phyloP scores from a whole-genome alignment of 2,113 vertebrate species.

The Pardalotus punctatus region DNA sequence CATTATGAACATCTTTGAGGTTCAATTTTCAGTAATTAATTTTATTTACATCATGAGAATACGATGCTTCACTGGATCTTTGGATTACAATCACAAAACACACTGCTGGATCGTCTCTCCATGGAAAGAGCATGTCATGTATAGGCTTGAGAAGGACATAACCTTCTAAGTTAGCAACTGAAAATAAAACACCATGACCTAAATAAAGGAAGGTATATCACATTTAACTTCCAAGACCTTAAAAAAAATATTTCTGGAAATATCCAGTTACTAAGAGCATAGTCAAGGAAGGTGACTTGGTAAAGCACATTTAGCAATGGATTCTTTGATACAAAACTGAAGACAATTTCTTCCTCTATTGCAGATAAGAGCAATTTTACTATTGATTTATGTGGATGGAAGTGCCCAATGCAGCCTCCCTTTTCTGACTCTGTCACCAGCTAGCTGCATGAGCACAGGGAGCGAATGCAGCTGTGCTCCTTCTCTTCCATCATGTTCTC shows the following conservation, averaged over 20 bases:
- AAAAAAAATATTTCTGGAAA: neutral
- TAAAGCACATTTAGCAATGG: neutral
- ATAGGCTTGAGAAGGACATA: neutral
- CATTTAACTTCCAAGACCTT: neutral
- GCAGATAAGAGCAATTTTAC: neutral
- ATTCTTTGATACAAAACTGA: neutral
- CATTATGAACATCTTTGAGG: neutral
- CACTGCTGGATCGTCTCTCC: neutral
- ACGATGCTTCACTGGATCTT: neutral
- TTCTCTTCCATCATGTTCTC: neutral
- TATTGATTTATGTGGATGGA: neutral
- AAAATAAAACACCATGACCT: neutral
- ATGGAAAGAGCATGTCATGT: fast-evolving
- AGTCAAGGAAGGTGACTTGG: neutral
- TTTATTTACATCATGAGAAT: neutral
- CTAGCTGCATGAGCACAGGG: fast-evolving
- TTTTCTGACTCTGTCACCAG: neutral
- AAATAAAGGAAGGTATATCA: neutral
- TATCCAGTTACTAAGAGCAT: neutral
- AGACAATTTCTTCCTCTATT: neutral
- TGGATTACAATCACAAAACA: neutral
- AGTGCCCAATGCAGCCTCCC: neutral
- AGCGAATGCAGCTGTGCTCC: neutral
- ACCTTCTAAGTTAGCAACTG: neutral
- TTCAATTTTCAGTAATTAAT: neutral